Conservation (phyloP, 2,113 vertebrate species). For the Malaclemys terrapin region DNA sequence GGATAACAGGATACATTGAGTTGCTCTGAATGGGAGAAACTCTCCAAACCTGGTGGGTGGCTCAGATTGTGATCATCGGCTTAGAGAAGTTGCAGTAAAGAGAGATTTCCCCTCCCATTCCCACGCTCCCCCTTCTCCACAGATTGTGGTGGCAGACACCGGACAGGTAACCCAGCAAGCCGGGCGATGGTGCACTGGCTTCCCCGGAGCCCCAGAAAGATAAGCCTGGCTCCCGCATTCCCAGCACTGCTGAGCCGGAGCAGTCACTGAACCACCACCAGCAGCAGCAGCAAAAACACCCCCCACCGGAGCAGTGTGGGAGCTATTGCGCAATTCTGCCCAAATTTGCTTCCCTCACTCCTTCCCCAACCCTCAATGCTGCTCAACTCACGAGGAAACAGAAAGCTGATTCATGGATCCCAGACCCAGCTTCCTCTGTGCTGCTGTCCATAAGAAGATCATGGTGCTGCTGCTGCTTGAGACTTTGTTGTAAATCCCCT, state of each 20-base stretch:
- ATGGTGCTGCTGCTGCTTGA: conserved; percentile 71
- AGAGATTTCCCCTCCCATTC: background rate
- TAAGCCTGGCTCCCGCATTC: conserved; percentile 34
- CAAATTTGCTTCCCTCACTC: conserved; percentile 30
- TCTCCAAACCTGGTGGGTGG: conserved; percentile 1
- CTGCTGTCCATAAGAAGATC: conserved; percentile 53
- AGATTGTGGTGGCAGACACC: conserved; percentile 1
- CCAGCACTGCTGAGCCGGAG: conserved; percentile 41
- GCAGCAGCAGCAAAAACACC: background rate
- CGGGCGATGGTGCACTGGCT: conserved; percentile 18
- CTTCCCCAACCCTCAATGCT: conserved; percentile 48
- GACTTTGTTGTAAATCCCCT: conserved; percentile 49
- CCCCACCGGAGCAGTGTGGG: conserved; percentile 5
- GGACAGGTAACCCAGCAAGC: conserved; percentile 23
- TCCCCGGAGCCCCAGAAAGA: background rate
- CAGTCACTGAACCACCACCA: background rate
- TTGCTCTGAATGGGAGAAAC: background rate
- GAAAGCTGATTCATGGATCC: conserved; percentile 83
- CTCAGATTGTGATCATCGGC: conserved; percentile 39
- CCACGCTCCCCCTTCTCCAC: background rate
- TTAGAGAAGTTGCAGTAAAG: conserved; percentile 63
- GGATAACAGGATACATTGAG: background rate
- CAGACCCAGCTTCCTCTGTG: conserved; percentile 60
- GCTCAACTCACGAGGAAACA: conserved; percentile 73
- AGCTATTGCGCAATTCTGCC: conserved; percentile 75